A percentile compares a stretch with the other conserved stretches of the same genome.
phyloP scores from a whole-genome alignment of 2,113 vertebrate genomes.

The Takifugu bimaculatus region DNA sequence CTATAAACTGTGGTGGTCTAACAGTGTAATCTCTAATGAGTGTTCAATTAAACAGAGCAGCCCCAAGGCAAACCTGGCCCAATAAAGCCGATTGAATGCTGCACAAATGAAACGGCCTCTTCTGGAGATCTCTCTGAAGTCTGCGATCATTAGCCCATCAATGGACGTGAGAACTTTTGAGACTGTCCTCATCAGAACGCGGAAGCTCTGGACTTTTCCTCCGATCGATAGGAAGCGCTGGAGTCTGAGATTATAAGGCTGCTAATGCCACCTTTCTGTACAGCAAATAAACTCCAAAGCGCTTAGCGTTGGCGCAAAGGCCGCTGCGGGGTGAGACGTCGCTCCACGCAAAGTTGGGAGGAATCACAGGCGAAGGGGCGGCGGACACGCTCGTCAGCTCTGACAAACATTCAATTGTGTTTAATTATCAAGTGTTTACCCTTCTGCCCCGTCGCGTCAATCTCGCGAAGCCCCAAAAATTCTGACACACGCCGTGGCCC shows the following conservation, averaged over 20 bases:
- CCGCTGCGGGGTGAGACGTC: conserved; percentile 9
- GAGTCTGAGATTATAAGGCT: too few species aligned
- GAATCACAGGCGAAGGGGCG: conserved; percentile 25
- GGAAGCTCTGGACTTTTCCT: neutral
- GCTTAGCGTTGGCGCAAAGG: conserved; percentile 7
- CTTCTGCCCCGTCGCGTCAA: conserved; percentile 59
- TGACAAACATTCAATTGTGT: conserved; percentile 61
- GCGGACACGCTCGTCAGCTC: conserved; percentile 50
- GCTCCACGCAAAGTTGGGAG: conserved; percentile 29
- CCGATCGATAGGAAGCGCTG: too few species aligned
- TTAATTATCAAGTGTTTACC: conserved; percentile 74
- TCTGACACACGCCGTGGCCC: conserved; percentile 63
- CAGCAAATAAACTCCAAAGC: too few species aligned
- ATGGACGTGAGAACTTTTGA: neutral
- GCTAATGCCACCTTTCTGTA: too few species aligned
- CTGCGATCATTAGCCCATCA: conserved; percentile 27
- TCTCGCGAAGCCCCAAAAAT: conserved; percentile 63
- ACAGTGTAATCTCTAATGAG: conserved; percentile 64
- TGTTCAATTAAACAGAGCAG: conserved; percentile 67
- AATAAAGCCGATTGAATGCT: conserved; percentile 46
- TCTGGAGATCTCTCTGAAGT: conserved; percentile 35
- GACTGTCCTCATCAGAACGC: neutral
- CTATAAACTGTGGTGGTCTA: conserved; percentile 63
- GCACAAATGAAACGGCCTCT: conserved; percentile 40
- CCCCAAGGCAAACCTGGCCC: conserved; percentile 51